These are phyloP conservation scores for Callyntrura guangdongensis DNA, from an alignment of 2,888 invertebrate genomes.

Conservation along the genomic window DNA sequence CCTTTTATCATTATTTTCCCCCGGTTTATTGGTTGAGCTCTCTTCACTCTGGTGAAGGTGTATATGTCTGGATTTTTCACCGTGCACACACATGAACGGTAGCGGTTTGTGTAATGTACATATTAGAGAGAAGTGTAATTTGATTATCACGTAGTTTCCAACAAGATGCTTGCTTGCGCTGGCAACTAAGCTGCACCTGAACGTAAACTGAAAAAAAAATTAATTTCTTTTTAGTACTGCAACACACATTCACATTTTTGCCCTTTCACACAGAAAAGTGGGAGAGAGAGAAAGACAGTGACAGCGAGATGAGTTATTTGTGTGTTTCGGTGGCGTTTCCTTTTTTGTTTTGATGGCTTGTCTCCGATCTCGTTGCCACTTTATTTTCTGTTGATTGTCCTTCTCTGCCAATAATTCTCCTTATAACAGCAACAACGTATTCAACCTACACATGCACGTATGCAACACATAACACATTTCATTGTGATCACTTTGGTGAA, in stretches of 20 bases:
- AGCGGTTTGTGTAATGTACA: neutral
- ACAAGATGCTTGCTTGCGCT: neutral
- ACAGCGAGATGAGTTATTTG: neutral
- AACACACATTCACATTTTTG: constrained; percentile 1
- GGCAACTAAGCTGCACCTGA: neutral
- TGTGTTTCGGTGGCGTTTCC: constrained; percentile 17
- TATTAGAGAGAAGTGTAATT: neutral
- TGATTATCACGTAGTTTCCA: constrained; percentile 31
- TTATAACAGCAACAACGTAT: neutral
- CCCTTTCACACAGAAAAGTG: neutral
- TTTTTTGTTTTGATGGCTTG: constrained; percentile 21
- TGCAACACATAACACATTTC: neutral
- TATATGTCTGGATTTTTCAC: neutral
- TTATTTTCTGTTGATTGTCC: neutral
- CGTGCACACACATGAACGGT: neutral
- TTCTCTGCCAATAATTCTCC: neutral
- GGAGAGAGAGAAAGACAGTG: too few relatives aligned
- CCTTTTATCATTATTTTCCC: neutral
- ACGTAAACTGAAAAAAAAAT: neutral
- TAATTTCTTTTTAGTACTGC: constrained; percentile 39
- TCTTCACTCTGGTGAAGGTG: neutral
- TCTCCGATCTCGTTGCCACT: neutral
- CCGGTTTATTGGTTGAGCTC: neutral
- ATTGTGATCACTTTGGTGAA: neutral
- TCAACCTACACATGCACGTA: neutral